phyloP scores from a whole-genome alignment of 2,888 invertebrate genomes.

The Drosophila nigritarsus region DNA sequence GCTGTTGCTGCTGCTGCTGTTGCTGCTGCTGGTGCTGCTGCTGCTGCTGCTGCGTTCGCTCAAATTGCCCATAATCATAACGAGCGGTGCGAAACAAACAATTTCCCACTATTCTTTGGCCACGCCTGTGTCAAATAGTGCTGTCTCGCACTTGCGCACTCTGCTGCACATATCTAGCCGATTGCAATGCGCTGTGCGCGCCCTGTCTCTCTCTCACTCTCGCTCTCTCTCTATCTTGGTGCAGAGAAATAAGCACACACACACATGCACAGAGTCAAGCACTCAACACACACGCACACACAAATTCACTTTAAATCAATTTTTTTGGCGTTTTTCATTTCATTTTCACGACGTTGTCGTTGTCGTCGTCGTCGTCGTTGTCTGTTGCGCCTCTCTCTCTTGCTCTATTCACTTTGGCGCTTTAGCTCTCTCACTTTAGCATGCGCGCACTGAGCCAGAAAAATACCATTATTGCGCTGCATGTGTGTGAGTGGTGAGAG shows the following conservation, averaged over 20 bases:
- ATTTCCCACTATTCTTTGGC: slow-evolving; percentile 79
- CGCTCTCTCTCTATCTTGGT: slow-evolving; percentile 5
- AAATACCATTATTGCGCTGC: slow-evolving; percentile 73
- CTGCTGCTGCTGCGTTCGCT: not conserved
- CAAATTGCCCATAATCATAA: not conserved
- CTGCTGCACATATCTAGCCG: not conserved
- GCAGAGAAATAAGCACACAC: slow-evolving; percentile 6
- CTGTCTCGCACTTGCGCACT: slow-evolving; percentile 38
- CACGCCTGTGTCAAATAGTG: slow-evolving; percentile 61
- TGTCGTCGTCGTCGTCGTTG: slow-evolving; percentile 16
- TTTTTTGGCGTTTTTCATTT: slow-evolving; percentile 79
- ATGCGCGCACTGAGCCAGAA: slow-evolving; percentile 67
- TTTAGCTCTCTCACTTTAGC: slow-evolving; percentile 32
- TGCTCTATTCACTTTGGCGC: slow-evolving; percentile 15
- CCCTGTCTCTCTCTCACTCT: slow-evolving; percentile 11
- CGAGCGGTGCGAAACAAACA: slow-evolving; percentile 10
- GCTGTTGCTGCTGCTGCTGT: not conserved
- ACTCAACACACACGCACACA: slow-evolving; percentile 36
- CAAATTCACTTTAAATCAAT: slow-evolving; percentile 79
- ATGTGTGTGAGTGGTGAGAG: slow-evolving; percentile 4
- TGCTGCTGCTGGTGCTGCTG: not conserved
- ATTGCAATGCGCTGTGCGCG: not conserved
- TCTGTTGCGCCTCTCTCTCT: slow-evolving; percentile 69
- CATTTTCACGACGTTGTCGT: slow-evolving; percentile 67
- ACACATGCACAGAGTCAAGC: slow-evolving; percentile 4